phyloP scores from a whole-genome alignment of 2,797 vertebrate species.

The Tachyglossus aculeatus region DNA sequence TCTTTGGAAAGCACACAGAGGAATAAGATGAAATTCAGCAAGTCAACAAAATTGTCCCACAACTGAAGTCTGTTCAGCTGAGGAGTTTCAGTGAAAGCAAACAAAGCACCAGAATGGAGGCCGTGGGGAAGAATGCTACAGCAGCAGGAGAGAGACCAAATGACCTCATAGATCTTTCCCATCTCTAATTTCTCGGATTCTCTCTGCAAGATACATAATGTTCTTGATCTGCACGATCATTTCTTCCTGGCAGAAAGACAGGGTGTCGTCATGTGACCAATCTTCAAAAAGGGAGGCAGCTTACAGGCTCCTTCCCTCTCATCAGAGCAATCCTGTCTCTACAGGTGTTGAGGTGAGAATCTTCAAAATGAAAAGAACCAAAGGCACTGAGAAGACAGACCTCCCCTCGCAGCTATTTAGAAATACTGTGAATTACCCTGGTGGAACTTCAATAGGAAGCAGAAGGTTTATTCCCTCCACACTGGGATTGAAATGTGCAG shows the following conservation, averaged over 20 bases:
- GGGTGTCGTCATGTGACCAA: slow-evolving; percentile 46
- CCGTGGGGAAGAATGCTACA: not conserved
- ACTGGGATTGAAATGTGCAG: slow-evolving; percentile 21
- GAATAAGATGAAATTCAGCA: not conserved
- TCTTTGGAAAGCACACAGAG: not conserved
- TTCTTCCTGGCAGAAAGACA: slow-evolving; percentile 36
- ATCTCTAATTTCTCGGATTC: slow-evolving; percentile 7
- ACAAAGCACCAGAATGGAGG: not conserved
- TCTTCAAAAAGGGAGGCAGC: slow-evolving; percentile 48
- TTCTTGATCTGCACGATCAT: slow-evolving; percentile 42
- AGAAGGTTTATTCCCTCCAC: slow-evolving; percentile 33
- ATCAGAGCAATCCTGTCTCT: slow-evolving; percentile 58
- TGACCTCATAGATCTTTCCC: not conserved
- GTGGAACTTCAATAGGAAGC: slow-evolving; percentile 42
- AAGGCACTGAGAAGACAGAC: slow-evolving; percentile 28
- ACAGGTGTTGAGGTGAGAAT: slow-evolving; percentile 61
- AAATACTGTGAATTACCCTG: slow-evolving; percentile 10
- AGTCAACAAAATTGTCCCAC: not conserved
- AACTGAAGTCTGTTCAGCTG: not conserved
- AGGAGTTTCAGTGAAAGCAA: slow-evolving; percentile 11
- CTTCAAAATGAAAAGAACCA: slow-evolving; percentile 1
- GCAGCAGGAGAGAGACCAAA: not conserved
- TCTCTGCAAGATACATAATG: not conserved
- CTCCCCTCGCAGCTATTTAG: slow-evolving; percentile 45
- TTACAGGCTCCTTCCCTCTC: not conserved